phyloP scores from a whole-genome alignment of 2,797 vertebrate species.

The Ataeniobius toweri region DNA sequence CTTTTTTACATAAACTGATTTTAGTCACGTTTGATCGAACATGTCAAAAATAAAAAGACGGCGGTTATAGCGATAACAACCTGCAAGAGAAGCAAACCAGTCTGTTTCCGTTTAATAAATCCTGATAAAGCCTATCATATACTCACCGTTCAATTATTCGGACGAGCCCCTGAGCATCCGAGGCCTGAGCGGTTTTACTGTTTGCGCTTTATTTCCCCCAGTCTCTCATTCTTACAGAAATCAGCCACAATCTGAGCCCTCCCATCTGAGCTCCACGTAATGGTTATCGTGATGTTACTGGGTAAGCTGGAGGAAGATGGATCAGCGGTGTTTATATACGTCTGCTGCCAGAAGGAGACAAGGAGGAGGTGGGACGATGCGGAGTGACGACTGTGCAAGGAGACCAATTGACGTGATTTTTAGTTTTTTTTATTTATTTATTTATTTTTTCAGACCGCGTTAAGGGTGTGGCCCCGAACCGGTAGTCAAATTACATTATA shows the following conservation, averaged over 20 bases:
- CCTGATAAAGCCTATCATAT: slow-evolving; percentile 3
- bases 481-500: slow-evolving; percentile 53
- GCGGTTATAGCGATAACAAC: not conserved
- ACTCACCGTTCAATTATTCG: slow-evolving; percentile 66
- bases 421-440: slow-evolving; percentile 2
- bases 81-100: not conserved
- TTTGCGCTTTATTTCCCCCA: slow-evolving; percentile 5
- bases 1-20: not conserved
- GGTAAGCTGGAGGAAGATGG: slow-evolving; percentile 74
- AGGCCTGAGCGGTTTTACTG: slow-evolving; percentile 44
- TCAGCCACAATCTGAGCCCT: slow-evolving; percentile 55
- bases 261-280: slow-evolving; percentile 67
- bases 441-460: slow-evolving; percentile 50
- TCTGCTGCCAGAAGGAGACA: slow-evolving; percentile 65
- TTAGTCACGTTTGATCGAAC: slow-evolving; percentile 17
- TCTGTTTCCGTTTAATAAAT: not conserved
- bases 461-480: slow-evolving; percentile 73
- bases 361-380: slow-evolving; percentile 62
- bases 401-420: slow-evolving; percentile 63
- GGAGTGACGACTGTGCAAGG: slow-evolving; percentile 65
- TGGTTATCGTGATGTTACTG: slow-evolving; percentile 72
- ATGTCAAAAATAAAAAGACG: not conserved
- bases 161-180: slow-evolving; percentile 34
- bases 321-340: slow-evolving; percentile 76
- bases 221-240: slow-evolving; percentile 42